These are phyloP conservation scores for Manis pentadactyla DNA, from an alignment of 2,797 vertebrate genomes.

Conservation along the genomic window DNA sequence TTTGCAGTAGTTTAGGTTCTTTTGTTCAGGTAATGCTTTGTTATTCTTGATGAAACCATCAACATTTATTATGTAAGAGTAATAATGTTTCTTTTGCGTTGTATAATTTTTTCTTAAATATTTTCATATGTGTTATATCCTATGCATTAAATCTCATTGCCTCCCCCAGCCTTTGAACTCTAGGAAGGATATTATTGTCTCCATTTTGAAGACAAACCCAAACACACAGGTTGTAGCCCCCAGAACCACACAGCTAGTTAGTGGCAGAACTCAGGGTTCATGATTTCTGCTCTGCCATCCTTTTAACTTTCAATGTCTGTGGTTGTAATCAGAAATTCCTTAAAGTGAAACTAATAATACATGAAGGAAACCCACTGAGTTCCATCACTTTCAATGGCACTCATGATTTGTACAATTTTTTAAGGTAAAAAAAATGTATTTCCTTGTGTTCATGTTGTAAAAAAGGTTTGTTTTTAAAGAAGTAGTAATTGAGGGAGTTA, in stretches of 20 bases:
- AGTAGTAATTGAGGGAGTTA: not conserved
- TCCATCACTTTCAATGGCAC: constrained; percentile 20
- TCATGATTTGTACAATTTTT: not conserved
- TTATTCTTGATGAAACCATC: constrained; percentile 38
- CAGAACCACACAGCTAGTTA: not conserved
- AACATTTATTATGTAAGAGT: not conserved
- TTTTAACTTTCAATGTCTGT: not conserved
- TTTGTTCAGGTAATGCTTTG: not conserved
- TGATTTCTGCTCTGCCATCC: not conserved
- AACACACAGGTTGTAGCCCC: not conserved
- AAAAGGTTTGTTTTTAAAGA: constrained; percentile 23
- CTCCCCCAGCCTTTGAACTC: not conserved
- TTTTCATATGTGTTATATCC: not conserved
- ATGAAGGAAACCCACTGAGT: not conserved
- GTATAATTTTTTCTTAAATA: not conserved
- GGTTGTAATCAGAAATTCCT: not conserved
- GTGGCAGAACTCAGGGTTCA: not conserved
- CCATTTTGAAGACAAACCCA: constrained; percentile 20
- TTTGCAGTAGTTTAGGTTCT: constrained; percentile 38
- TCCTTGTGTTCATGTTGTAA: not conserved
- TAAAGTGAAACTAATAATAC: constrained; percentile 40
- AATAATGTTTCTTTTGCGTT: not conserved
- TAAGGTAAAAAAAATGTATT: not conserved
- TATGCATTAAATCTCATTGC: not conserved
- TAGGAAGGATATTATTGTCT: not conserved